Conservation (phyloP, 2,888 invertebrate genomes). For the Andrena haemorrhoa region DNA sequence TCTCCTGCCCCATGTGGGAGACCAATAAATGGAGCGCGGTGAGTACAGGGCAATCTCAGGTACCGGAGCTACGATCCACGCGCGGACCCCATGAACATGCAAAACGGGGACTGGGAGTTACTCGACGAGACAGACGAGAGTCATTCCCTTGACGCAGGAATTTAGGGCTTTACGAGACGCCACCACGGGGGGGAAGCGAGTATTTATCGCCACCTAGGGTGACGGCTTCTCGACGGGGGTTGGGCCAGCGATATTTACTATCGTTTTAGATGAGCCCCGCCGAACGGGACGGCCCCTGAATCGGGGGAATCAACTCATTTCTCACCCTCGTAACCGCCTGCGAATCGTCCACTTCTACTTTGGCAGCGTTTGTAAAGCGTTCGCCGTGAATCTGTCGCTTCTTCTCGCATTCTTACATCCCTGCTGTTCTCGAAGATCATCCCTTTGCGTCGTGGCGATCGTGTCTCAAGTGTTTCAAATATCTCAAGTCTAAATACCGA, state of each 20-base stretch:
- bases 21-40: conserved; percentile 96
- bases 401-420: too few species aligned
- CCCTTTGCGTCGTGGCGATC: too few species aligned
- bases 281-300: not conserved
- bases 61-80: conserved; percentile 38
- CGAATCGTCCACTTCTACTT: too few species aligned
- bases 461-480: not conserved
- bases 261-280: conserved; percentile 11
- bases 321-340: not conserved
- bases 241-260: conserved; percentile 34
- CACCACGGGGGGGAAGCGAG: conserved; percentile 11
- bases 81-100: conserved; percentile 40
- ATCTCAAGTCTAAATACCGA: not conserved
- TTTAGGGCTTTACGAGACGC: conserved; percentile 41
- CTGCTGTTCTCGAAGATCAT: too few species aligned
- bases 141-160: conserved; percentile 41
- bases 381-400: too few species aligned
- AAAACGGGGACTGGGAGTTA: conserved; percentile 42
- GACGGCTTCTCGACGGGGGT: conserved; percentile 15
- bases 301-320: not conserved
- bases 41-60: conserved; percentile 85
- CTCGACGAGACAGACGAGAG: conserved; percentile 39
- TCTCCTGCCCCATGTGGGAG: conserved; percentile 95
- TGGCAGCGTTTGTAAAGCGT: too few species aligned
- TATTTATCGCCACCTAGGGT: conserved; percentile 51